These are phyloP conservation scores for Macquaria australasica DNA, from an alignment of 2,113 vertebrate genomes.

Conservation along the genomic window DNA sequence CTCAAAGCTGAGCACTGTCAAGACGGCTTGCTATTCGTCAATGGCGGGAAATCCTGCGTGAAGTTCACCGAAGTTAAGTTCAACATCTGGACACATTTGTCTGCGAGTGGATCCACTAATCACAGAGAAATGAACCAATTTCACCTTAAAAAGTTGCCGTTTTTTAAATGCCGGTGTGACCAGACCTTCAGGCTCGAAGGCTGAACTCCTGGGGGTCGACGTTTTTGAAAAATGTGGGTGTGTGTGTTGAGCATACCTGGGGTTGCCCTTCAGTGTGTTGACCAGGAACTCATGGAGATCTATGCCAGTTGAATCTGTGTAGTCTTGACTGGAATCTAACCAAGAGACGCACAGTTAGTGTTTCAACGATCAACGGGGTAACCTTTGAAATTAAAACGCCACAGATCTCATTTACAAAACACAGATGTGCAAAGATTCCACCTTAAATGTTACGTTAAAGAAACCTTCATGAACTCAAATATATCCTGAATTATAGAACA, in stretches of 20 bases:
- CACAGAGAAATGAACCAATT: background rate
- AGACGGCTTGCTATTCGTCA: background rate
- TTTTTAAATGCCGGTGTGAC: background rate
- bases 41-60: background rate
- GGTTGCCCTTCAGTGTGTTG: slow-evolving; percentile 98
- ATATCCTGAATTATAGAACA: background rate
- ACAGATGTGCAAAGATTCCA: background rate
- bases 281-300: slow-evolving; percentile 99
- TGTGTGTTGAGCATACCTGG: slow-evolving; percentile 84
- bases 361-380: background rate
- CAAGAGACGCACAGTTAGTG: slow-evolving; percentile 6
- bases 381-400: background rate
- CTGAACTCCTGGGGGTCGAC: background rate
- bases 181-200: background rate
- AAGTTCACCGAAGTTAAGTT: background rate
- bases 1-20: no score
- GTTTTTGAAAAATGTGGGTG: background rate
- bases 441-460: background rate
- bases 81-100: no score
- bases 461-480: slow-evolving; percentile 1
- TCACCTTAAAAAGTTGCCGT: background rate
- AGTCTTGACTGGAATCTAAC: slow-evolving; percentile 97
- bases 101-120: background rate
- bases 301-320: slow-evolving; percentile 98
- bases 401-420: background rate